Percentiles rank a stretch among this genome's conserved stretches.
Conservation (phyloP, 2,888 invertebrate genomes). For the Acleris literana region DNA sequence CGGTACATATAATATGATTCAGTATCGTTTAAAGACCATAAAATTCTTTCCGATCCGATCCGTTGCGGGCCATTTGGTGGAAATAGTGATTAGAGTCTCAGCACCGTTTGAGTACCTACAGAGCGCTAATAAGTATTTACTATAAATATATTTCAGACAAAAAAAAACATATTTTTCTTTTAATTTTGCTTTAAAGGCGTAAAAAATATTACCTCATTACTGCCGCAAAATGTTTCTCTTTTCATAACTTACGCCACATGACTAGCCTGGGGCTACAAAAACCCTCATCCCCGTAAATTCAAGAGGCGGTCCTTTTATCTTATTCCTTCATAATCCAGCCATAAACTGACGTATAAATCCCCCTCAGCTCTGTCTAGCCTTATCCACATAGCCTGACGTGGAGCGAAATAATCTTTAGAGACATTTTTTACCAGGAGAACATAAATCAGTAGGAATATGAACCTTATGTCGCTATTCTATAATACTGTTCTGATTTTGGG, state of each 20-base stretch:
- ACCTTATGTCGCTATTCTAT: neutral
- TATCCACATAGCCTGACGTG: conserved; percentile 10
- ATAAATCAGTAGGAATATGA: neutral
- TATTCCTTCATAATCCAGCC: conserved; percentile 31
- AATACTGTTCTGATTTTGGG: neutral
- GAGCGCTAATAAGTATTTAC: too few species aligned
- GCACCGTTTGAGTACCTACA: too few species aligned
- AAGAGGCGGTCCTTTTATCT: conserved; percentile 26
- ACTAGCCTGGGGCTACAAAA: conserved; percentile 5
- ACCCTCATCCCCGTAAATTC: conserved; percentile 24
- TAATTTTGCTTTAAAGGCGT: neutral
- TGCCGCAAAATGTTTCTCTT: too few species aligned
- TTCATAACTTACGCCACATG: too few species aligned
- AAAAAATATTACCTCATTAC: too few species aligned
- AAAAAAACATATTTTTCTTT: too few species aligned
- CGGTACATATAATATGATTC: too few species aligned
- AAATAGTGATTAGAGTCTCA: too few species aligned
- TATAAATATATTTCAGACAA: too few species aligned
- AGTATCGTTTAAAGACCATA: too few species aligned
- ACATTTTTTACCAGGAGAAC: conserved; percentile 4
- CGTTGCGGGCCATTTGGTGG: too few species aligned
- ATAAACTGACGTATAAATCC: conserved; percentile 29
- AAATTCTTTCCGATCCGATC: too few species aligned
- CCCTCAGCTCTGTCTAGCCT: conserved; percentile 16
- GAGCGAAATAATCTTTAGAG: conserved; percentile 18